Base-by-base conservation (phyloP, 2,888 invertebrate species). In the Deilephila elpenor region DNA sequence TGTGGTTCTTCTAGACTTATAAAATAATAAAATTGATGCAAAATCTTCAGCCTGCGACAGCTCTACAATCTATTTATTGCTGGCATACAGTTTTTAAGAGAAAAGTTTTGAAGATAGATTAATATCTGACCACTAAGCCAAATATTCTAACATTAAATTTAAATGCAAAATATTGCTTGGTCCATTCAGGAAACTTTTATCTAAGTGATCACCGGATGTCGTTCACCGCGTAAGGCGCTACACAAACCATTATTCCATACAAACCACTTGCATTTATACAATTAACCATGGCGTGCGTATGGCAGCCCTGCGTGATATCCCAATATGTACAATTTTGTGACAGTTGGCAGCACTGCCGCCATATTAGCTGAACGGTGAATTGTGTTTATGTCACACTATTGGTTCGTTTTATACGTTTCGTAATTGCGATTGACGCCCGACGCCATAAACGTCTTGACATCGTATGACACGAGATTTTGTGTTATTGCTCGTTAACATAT, bases 281-380 rank as follows among this genome's bases (percentile, higher is more conserved):
- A 3, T 25, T 25, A n/a, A 51, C 17, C 25, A 67, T 67, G 44
- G 67, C 67, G 67, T 51, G 51, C 44, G 17, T 51, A 51, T 67
- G 67, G 51, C 67, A 67, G 44, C 25, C 44, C 67, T 17, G 70
- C 32, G 60, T 70, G 51, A 60, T 70, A 62, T 62, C 32, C 53
- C 61, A 61, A 71, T 73, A 70, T 44, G 51, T 67, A 67, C 44
- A 67, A 51, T 44, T 67, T 44, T 25, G 67, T 67, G 67, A 51
- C 67, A 25, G 67, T 25, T 64, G 64, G 64, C 64, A 64, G 44
- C 25, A 64, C 64, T 44, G 67, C 25, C 20, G 14, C 67, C 67
- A 44, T 67, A 67, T 67, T 67, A 25, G 67, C 14, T 0, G 44
- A 67, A 67, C 44, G 51, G 67, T 67, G 67, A 51, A 51, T 67